A percentile compares a stretch with the other conserved stretches of the same genome.
Evolutionary conservation across 1,140 invertebrate genomes (phyloP).

Genomic region (Drosophila sp.): DNA sequence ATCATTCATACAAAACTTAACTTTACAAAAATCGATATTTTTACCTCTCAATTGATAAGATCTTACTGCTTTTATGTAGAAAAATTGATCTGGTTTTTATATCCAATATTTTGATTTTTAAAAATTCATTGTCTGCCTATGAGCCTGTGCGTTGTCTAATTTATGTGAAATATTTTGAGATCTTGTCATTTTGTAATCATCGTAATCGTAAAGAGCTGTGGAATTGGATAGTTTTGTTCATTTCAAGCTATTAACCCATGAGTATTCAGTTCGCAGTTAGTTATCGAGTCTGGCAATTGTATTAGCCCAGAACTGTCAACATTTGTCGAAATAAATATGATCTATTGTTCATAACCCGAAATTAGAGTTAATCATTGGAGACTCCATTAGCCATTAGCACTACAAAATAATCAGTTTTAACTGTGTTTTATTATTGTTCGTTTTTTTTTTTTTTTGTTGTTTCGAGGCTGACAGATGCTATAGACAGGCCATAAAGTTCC

Average conservation of each 20-base stretch:
- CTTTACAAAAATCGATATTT: too few relatives aligned
- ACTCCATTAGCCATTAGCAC: slow-evolving; percentile 53
- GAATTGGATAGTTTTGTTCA: background rate
- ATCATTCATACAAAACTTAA: too few relatives aligned
- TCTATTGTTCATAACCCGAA: slow-evolving; percentile 49
- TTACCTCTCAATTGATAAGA: too few relatives aligned
- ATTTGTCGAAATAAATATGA: background rate
- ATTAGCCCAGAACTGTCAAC: slow-evolving; percentile 13
- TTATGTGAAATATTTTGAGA: background rate
- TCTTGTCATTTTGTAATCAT: background rate
- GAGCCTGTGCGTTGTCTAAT: too few relatives aligned
- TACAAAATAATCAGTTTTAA: slow-evolving; percentile 54
- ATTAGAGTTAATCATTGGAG: slow-evolving; percentile 27
- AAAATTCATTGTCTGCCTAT: too few relatives aligned
- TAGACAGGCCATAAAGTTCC: slow-evolving; percentile 45
- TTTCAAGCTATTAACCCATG: background rate
- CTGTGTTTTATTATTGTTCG: slow-evolving; percentile 8
- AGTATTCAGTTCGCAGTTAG: slow-evolving; percentile 4
- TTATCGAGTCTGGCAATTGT: slow-evolving; percentile 5
- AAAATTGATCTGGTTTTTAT: too few relatives aligned
- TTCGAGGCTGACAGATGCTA: slow-evolving; percentile 29
- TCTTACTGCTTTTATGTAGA: too few relatives aligned
- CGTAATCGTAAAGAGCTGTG: background rate
- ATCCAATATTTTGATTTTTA: too few relatives aligned
- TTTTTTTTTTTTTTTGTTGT: slow-evolving; percentile 12